Evolutionary conservation across 92 coral and sea anemone genomes (phyloP).

Genomic region (Palythoa caribaeorum): DNA sequence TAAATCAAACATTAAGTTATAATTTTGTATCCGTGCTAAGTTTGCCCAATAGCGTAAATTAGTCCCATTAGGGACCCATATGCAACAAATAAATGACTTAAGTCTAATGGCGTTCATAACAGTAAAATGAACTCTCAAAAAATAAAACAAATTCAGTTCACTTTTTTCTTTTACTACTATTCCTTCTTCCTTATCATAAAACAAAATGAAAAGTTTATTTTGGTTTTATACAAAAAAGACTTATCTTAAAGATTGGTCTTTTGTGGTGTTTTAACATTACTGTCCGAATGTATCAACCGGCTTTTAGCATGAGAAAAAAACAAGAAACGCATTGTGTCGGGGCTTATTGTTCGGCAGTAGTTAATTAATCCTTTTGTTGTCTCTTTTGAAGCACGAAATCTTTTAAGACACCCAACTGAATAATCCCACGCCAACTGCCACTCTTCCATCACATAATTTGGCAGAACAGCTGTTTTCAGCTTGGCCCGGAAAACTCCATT

Average conservation of each 20-base stretch:
- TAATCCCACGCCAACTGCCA: conserved; percentile 69
- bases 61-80: conserved; percentile 74
- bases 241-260: conserved; percentile 27
- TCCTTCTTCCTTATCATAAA: neutral
- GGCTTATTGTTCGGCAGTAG: conserved; percentile 75
- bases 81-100: conserved; percentile 79
- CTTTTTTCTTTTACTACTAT: neutral
- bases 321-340: conserved; percentile 61
- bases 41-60: conserved; percentile 85
- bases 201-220: neutral
- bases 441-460: conserved; percentile 47
- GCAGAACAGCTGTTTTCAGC: conserved; percentile 24
- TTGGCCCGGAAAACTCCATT: conserved; percentile 71
- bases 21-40: conserved; percentile 74
- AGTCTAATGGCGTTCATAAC: conserved; percentile 59
- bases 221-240: conserved; percentile 3
- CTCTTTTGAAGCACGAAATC: conserved; percentile 61
- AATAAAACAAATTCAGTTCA: conserved; percentile 25
- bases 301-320: conserved; percentile 48
- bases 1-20: conserved; percentile 89
- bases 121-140: conserved; percentile 58
- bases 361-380: conserved; percentile 93
- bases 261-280: conserved; percentile 18
- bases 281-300: conserved; percentile 36
- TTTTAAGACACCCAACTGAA: conserved; percentile 63